Conservation (phyloP, 1,140 invertebrate species). For the Bombus vancouverensis region DNA sequence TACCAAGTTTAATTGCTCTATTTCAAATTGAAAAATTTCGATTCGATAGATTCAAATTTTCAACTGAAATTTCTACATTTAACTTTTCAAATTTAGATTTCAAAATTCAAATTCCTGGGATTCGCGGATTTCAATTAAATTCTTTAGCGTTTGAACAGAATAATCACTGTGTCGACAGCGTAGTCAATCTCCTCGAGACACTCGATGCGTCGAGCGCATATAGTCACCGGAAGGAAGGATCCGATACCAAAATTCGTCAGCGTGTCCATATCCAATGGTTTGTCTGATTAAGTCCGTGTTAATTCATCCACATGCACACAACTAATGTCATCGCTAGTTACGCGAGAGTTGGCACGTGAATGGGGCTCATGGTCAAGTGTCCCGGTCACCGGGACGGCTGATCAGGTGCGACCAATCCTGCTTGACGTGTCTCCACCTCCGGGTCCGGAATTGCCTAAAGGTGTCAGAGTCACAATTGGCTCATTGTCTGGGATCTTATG, state of each 20-base stretch:
- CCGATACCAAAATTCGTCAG: constrained; percentile 45
- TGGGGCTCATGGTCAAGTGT: constrained; percentile 47
- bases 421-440: constrained; percentile 22
- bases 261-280: constrained; percentile 55
- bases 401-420: constrained; percentile 46
- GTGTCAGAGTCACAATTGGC: constrained; percentile 49
- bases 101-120: too few relatives aligned
- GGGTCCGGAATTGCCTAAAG: constrained; percentile 45
- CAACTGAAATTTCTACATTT: too few relatives aligned
- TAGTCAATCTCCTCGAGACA: constrained; percentile 38
- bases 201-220: constrained; percentile 13
- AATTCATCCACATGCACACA: constrained; percentile 60
- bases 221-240: neutral
- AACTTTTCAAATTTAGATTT: too few relatives aligned
- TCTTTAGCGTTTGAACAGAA: too few relatives aligned
- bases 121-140: too few relatives aligned
- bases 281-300: constrained; percentile 56
- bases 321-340: constrained; percentile 62
- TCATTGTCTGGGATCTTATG: constrained; percentile 32
- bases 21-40: too few relatives aligned
- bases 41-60: too few relatives aligned
- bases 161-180: neutral
- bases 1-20: too few relatives aligned
- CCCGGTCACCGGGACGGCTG: constrained; percentile 31
- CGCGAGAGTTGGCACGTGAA: constrained; percentile 56